Base-by-base conservation (phyloP, 1,140 invertebrate genomes). In the Reticulitermes speratus region DNA sequence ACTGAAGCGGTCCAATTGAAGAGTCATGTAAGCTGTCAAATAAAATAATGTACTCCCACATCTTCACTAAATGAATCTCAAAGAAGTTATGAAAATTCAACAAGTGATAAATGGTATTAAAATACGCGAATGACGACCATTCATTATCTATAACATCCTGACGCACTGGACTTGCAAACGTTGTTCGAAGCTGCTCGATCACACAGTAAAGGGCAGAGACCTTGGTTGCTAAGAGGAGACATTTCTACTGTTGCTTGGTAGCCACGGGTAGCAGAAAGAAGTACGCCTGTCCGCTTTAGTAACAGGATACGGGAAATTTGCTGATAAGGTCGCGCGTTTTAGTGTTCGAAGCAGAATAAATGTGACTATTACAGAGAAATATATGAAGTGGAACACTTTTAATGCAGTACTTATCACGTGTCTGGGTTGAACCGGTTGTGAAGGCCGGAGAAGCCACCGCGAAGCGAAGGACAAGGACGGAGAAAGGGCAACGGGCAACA, bases 371-470 rank as follows among this genome's bases (percentile, higher is more conserved):
- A 16, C 19, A 55, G 19, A 55, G 16, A 12, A n/a, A 75, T 75
- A 30, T 75, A 0, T 12, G 1, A n/a, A 75, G 5, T 25, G 0
- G 12, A 30, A 75, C 65, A 75, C 25, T 30, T 30, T 75, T n/a
- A 9, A 30, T 16, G 25, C 21, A 65, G 2, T 75, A 75, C 0
- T 75, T 75, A 25, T 30, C 65, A 2, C 8, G 65, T 75, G 65
- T 75, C 25, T 75, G 65, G 65, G 65, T 30, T 75, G 65, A 75
- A 30, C 65, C 65, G 65, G 65, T 75, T 75, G 65, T 75, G 65
- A 75, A 75, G 65, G 65, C 30, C 65, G n/a, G 65, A 8, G n/a
- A 25, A 75, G 65, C n/a, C n/a, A 75, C 65, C 65, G n/a, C 25
- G 65, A 12, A 30, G 65, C 8, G 1, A 25, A 11, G 65, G 0